These are phyloP conservation scores for Capitella teleta DNA, from an alignment of 1,140 invertebrate species.

Conservation along the genomic window DNA sequence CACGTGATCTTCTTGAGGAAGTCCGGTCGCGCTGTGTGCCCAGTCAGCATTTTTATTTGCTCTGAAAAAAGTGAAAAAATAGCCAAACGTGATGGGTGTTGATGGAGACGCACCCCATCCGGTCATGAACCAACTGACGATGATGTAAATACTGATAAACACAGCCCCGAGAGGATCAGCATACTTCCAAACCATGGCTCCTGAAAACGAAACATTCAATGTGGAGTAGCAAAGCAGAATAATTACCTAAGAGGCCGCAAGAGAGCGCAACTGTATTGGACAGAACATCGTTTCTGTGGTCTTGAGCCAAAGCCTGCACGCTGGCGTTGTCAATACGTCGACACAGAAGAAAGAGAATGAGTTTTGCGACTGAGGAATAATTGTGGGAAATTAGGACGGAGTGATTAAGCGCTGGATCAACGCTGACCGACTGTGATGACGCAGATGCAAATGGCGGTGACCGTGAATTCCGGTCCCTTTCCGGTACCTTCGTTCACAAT, in stretches of 20 bases:
- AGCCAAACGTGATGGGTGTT: background rate
- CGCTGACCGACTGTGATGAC: conserved; percentile 4
- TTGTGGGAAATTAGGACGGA: no score
- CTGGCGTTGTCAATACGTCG: conserved; percentile 2
- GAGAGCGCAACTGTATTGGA: conserved; percentile 19
- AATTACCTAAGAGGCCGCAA: conserved; percentile 18
- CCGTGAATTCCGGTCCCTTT: no score
- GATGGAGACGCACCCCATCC: conserved; percentile 26
- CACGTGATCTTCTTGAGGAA: conserved; percentile 37
- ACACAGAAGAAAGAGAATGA: conserved; percentile 12
- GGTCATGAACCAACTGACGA: conserved; percentile 35
- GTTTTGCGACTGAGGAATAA: conserved; percentile 5
- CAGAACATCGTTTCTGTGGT: conserved; percentile 22
- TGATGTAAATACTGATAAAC: conserved; percentile 40
- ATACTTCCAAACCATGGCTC: conserved; percentile 25
- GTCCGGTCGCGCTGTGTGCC: conserved; percentile 30
- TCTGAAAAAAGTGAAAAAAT: no score
- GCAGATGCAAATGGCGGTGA: conserved; percentile 9
- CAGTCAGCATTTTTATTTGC: conserved; percentile 34
- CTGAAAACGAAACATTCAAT: background rate
- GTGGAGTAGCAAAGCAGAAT: background rate
- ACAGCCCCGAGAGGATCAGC: conserved; percentile 45
- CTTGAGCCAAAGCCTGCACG: conserved; percentile 15
- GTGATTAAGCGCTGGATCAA: no score
- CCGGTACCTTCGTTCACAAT: no score